Evolutionary conservation across 2,888 invertebrate genomes (phyloP).

Genomic region (Lithophane ornitopus): DNA sequence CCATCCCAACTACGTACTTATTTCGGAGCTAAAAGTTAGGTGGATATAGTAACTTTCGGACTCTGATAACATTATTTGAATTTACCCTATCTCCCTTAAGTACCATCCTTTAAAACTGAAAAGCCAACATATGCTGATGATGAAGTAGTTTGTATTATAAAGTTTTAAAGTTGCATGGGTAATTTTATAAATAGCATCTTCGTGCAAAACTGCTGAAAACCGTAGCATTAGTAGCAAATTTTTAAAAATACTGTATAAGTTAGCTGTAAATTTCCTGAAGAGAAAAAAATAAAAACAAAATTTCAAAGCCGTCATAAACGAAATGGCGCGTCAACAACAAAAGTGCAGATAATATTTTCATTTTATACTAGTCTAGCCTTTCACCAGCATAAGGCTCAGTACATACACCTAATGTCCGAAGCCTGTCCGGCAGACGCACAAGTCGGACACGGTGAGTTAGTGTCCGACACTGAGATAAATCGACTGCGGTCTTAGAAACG

Average conservation of each 20-base stretch:
- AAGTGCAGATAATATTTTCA: not conserved
- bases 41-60: not conserved
- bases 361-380: not conserved
- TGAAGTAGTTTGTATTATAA: not conserved
- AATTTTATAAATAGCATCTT: not conserved
- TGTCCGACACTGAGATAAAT: slow-evolving; percentile 64
- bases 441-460: slow-evolving; percentile 65
- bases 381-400: slow-evolving; percentile 20
- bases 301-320: not conserved
- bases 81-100: not conserved
- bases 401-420: slow-evolving; percentile 27
- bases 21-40: slow-evolving; percentile 1
- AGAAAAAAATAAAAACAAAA: not conserved
- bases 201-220: not conserved
- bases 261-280: too few relatives aligned
- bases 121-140: not conserved
- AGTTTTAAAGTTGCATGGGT: not conserved
- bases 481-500: slow-evolving; percentile 61
- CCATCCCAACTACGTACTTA: not conserved
- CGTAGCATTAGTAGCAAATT: not conserved
- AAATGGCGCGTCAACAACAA: not conserved
- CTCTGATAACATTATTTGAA: not conserved
- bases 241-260: too few relatives aligned
- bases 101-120: not conserved
- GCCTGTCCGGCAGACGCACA: slow-evolving; percentile 52